Evolutionary conservation across 2,113 vertebrate species (phyloP).

Genomic region (Oreocharis arfaki): DNA sequence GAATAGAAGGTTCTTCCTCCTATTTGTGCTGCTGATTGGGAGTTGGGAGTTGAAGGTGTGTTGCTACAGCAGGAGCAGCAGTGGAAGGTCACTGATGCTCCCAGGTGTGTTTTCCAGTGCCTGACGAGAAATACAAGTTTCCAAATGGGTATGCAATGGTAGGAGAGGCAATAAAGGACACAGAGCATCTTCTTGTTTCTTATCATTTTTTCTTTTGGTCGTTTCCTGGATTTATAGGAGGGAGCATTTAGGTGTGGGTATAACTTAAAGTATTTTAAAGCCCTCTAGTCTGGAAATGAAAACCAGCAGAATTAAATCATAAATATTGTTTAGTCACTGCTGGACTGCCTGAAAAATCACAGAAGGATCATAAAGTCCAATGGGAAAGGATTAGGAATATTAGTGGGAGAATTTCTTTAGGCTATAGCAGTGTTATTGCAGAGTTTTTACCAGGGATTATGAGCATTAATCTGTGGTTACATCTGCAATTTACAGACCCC

Average conservation of each 20-base stretch:
- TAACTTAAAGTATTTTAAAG: not conserved
- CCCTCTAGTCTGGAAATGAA: conserved; percentile 28
- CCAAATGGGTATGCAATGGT: not conserved
- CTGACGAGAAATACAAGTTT: conserved; percentile 9
- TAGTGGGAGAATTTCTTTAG: conserved; percentile 34
- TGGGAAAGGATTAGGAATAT: conserved; percentile 49
- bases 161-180: not conserved
- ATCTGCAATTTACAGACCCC: conserved; percentile 22
- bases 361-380: conserved; percentile 27
- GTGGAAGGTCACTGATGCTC: not conserved
- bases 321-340: conserved; percentile 32
- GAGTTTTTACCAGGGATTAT: conserved; percentile 48
- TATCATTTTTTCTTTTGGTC: not conserved
- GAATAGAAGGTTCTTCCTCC: not conserved
- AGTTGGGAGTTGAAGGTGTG: not conserved
- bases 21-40: not conserved
- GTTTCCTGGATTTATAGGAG: conserved; percentile 18
- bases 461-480: conserved; percentile 47
- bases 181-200: not conserved
- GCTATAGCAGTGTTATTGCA: conserved; percentile 31
- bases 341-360: conserved; percentile 41
- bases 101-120: not conserved
- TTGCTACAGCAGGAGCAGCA: not conserved
- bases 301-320: conserved; percentile 32
- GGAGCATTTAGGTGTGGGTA: not conserved